Evolutionary conservation across 2,113 vertebrate species (phyloP).

Genomic region (Upupa epops): DNA sequence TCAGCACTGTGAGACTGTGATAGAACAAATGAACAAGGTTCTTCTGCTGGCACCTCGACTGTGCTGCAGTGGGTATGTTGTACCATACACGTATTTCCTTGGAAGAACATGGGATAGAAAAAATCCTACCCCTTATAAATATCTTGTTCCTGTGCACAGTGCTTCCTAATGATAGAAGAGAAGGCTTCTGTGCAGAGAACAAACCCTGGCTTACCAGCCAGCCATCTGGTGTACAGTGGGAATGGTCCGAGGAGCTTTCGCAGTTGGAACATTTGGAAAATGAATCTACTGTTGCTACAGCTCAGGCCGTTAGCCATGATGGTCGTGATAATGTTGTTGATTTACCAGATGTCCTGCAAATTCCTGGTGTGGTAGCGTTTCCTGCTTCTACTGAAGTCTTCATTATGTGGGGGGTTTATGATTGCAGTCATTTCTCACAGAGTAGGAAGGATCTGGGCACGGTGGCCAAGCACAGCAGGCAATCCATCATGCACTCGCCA

Average conservation of each 20-base stretch:
- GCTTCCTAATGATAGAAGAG: slow-evolving; percentile 61
- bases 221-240: slow-evolving; percentile 77
- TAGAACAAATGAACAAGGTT: neutral
- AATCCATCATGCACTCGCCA: slow-evolving; percentile 21
- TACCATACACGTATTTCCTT: neutral
- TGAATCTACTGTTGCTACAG: slow-evolving; percentile 77
- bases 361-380: slow-evolving; percentile 72
- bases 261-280: slow-evolving; percentile 82
- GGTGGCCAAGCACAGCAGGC: slow-evolving; percentile 41
- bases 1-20: too few relatives aligned
- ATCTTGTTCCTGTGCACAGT: slow-evolving; percentile 61
- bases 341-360: slow-evolving; percentile 81
- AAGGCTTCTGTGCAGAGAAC: slow-evolving; percentile 68
- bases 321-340: slow-evolving; percentile 75
- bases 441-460: slow-evolving; percentile 33
- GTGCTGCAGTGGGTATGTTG: neutral
- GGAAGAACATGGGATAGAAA: neutral
- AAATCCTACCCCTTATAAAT: slow-evolving; percentile 39
- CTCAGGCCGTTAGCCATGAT: slow-evolving; percentile 74
- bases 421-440: slow-evolving; percentile 54
- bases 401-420: slow-evolving; percentile 46
- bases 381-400: slow-evolving; percentile 57
- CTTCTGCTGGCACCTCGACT: neutral
- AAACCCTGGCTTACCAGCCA: slow-evolving; percentile 79
- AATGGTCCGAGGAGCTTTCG: slow-evolving; percentile 73